Base-by-base conservation (phyloP, 2,888 invertebrate species). In the Mesochorus sp. region DNA sequence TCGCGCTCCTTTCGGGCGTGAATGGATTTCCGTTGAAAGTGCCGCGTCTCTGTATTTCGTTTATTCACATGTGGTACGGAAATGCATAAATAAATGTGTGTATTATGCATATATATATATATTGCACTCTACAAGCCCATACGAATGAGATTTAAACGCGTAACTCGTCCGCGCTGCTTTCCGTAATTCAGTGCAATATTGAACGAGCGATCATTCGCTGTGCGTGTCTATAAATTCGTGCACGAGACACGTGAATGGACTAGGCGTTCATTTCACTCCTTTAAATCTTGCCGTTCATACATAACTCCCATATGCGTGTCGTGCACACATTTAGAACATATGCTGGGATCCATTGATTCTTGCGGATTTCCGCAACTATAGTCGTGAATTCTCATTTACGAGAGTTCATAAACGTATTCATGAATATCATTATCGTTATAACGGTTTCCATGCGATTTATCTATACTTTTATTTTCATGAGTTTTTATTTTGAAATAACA, bases 251-350 rank as follows among this genome's bases (percentile, higher is more conserved):
- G 67, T 74, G 74, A 74, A 74, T 51, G 74, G 31, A 31, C 66
- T 28, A 59, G 12, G 42, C 28, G 37, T 66, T 74, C 66, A 67
- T 67, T 59, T 67, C 67, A n/a, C 39, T 14, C 5, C 28, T 73
- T 73, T 37, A 28, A 66, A 73, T 74, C 66, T 74, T 74, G 31
- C 74, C 57, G 42, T 67, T 74, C 59, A 59, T 67, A 74, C 67
- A 74, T 67, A 42, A 67, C 67, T 49, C 67, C 66, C 51, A 59
- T 59, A 42, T 42, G 17, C 59, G 59, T 21, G 42, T 67, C 14
- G n/a, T 8, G 24, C 10, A 39, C 28, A 59, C 10, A 37, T 26
- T 31, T 37, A 2, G 37, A 21, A 59, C 21, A 59, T 44, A 47
- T 47, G 66, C 59, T 47, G 59, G 6, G 59, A 67, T 74, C 59